These are phyloP conservation scores for Galerucella nymphaeae DNA, from an alignment of 2,888 invertebrate species.

Conservation along the genomic window DNA sequence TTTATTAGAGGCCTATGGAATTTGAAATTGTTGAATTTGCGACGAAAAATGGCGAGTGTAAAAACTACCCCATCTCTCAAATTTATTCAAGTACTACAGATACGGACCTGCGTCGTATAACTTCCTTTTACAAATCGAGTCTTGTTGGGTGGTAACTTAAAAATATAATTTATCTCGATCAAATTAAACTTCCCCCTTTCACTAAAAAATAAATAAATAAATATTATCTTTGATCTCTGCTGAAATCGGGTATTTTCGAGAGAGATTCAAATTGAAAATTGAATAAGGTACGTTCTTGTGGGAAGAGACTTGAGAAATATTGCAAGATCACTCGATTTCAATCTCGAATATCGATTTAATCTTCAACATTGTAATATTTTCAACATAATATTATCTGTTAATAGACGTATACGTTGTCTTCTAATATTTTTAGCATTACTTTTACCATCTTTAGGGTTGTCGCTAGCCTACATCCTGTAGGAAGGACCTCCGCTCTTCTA, in stretches of 20 bases:
- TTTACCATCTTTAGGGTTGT: background rate
- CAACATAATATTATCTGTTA: no score
- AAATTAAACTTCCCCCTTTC: slow-evolving; percentile 33
- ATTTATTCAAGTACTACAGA: no score
- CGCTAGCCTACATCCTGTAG: background rate
- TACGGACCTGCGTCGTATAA: slow-evolving; percentile 5
- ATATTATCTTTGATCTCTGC: slow-evolving; percentile 29
- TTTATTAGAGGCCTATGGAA: no score
- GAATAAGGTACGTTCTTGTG: background rate
- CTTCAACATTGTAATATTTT: no score
- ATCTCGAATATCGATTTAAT: no score
- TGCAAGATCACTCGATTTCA: no score
- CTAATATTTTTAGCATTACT: background rate
- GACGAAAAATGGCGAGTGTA: no score
- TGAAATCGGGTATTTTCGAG: slow-evolving; percentile 8
- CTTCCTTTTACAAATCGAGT: slow-evolving; percentile 34
- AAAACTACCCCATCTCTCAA: no score
- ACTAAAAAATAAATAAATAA: slow-evolving; percentile 29
- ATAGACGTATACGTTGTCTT: background rate
- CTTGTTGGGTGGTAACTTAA: slow-evolving; percentile 34
- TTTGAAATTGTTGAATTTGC: no score
- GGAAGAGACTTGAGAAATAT: no score
- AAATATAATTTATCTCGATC: slow-evolving; percentile 38
- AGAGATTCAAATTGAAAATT: slow-evolving; percentile 19
- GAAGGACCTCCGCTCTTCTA: slow-evolving; percentile 29